These are phyloP conservation scores for Dicrostonyx torquatus DNA, from an alignment of 2,797 vertebrate genomes.

Conservation along the genomic window DNA sequence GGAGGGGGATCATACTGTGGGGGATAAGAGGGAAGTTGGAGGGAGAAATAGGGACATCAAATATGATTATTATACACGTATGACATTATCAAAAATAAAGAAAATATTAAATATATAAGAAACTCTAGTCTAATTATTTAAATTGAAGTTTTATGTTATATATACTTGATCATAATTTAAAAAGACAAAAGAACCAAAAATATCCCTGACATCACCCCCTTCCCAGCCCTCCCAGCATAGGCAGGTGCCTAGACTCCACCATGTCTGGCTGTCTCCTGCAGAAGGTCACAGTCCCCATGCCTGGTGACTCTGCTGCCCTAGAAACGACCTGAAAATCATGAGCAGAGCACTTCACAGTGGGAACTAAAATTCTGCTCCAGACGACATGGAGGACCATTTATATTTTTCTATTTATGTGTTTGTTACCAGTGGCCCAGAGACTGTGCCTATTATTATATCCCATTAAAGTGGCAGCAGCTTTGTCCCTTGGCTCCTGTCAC, in stretches of 20 bases:
- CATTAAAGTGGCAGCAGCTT: neutral
- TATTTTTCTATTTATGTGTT: constrained; percentile 21
- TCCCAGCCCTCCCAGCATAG: neutral
- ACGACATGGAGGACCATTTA: neutral
- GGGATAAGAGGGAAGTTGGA: neutral
- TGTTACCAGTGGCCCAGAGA: neutral
- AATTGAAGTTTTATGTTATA: neutral
- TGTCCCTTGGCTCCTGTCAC: neutral
- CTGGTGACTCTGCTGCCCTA: neutral
- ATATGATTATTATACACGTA: neutral
- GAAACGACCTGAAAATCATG: neutral
- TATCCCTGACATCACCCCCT: neutral
- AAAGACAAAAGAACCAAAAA: neutral
- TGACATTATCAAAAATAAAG: neutral
- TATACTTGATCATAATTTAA: neutral
- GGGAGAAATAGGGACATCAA: neutral
- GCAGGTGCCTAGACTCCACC: neutral
- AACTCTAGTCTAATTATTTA: neutral
- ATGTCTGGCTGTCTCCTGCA: neutral
- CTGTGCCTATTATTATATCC: neutral
- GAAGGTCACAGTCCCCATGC: neutral
- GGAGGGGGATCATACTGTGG: neutral
- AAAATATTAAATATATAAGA: neutral
- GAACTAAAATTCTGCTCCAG: constrained; percentile 2
- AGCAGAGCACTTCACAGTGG: neutral